These are phyloP conservation scores for Heliconius nattereri DNA, from an alignment of 1,140 invertebrate species.

Conservation along the genomic window DNA sequence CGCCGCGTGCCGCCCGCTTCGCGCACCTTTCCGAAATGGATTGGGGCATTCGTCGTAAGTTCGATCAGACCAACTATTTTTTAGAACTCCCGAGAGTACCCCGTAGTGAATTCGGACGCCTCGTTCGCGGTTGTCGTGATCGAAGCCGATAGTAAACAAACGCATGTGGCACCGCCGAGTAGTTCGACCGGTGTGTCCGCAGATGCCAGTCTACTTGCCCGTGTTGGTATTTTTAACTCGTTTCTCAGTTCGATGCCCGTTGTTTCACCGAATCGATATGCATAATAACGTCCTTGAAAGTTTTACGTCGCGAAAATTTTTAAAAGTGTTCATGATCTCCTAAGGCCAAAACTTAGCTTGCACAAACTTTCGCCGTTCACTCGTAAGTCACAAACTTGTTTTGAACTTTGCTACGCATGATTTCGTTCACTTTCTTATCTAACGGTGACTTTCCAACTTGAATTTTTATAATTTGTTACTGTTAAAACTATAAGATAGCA, in stretches of 20 bases:
- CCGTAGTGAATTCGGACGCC: constrained; percentile 44
- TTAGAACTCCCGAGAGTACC: constrained; percentile 45
- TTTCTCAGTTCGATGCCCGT: constrained; percentile 79
- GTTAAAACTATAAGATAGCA: neutral
- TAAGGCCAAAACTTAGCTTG: constrained; percentile 44
- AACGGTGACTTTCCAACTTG: constrained; percentile 58
- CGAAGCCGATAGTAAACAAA: constrained; percentile 77
- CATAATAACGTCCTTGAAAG: constrained; percentile 71
- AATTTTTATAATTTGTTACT: neutral
- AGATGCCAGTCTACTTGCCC: constrained; percentile 69
- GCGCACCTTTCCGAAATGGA: constrained; percentile 82
- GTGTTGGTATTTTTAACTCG: constrained; percentile 77
- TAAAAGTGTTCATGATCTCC: constrained; percentile 52
- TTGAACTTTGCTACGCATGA: constrained; percentile 51
- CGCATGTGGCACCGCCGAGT: constrained; percentile 71
- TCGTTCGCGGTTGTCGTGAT: constrained; percentile 52
- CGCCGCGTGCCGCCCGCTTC: constrained; percentile 66
- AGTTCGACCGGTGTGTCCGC: constrained; percentile 74
- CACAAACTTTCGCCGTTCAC: constrained; percentile 46
- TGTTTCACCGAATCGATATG: constrained; percentile 76
- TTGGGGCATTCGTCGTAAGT: constrained; percentile 91
- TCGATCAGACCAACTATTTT: constrained; percentile 51
- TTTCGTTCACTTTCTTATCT: constrained; percentile 49
- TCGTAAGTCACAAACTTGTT: constrained; percentile 69
- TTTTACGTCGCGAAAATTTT: constrained; percentile 57